Base-by-base conservation (phyloP, 2,888 invertebrate species). In the Nomada lathburiana region DNA sequence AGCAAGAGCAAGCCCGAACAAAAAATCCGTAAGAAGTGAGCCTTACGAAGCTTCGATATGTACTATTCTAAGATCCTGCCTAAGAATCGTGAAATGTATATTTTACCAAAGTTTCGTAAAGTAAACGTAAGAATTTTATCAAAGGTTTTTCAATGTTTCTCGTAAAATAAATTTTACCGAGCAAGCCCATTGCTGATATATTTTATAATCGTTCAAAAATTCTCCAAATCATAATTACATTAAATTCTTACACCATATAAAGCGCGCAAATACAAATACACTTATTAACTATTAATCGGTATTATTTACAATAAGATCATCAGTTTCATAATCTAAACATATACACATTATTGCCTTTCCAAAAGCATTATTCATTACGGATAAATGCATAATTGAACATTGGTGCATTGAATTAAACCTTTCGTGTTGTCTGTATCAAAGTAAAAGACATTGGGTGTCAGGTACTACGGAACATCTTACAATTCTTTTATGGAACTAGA, bases 31-130 rank as follows among this genome's bases (percentile, higher is more conserved):
- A 50, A 63, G 47, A 82, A 73, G 62, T 59, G 55, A 57, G 60
- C n/a, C 80, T 74, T 80, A 78, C 79, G 77, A 87, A 78, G 78
- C 82, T 83, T 85, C 78, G 75, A 82, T 75, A 68, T 68, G 60
- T 82, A 82, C 69, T 55, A 60, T 76, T 75, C 47, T 79, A 86
- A 81, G 82, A 86, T 83, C 78, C 79, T 79, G 70, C 70, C 81
- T 64, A 74, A 81, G 79, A 82, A 83, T 80, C 72, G 44, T 64
- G 82, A 85, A 87, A 83, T 86, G 82, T 89, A 90, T 90, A 90
- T 90, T 90, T 91, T 91, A 91, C 91, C 91, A 92, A 92, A 91
- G 91, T 90, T 91, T 90, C 88, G 81, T 87, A 86, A 86, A 89
- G 85, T 87, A 82, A 89, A 64, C 81, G 69, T 88, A 89, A 83